Base-by-base conservation (phyloP, 2,113 vertebrate species). In the Plestiodon gilberti region DNA sequence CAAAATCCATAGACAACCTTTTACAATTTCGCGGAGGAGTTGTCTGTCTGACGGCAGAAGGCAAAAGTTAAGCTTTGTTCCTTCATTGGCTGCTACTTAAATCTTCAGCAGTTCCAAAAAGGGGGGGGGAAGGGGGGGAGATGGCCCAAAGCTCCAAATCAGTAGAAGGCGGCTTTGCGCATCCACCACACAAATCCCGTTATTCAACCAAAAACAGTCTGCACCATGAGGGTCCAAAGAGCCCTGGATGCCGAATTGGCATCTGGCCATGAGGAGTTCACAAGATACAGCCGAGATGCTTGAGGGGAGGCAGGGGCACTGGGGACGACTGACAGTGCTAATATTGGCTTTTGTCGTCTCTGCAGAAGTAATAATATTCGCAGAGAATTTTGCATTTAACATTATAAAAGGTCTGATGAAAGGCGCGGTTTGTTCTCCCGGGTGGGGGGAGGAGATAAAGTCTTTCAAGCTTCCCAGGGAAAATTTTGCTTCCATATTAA, bases 401-500 rank as follows among this genome's bases (percentile, higher is more conserved):
- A 85, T 89, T 89, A 94, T 92, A 91, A 93, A 95, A 91, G 86
- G 82, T 84, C 89, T 94, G 92, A 91, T 88, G 35, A 88, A 94
- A 86, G 92, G 82, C 87, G 80, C 57, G 90, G 93, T 95, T 95
- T 92, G 92, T 87, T 90, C 88, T 95, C 86, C 23, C 55, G n/a
- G 82, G 89, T 43, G 90, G 88, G 93, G 92, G 91, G 78, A 91
- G 13, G 5, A 55, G 74, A 85, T 85, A 92, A 92, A 93, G 91
- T 91, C 91, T 95, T 95, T 94, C 88, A 94, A 94, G 93, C 91
- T 90, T 83, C 89, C 93, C 14, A 2, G 86, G 87, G 85, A 89
- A 94, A 93, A 90, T 93, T 95, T 95, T 90, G 86, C 94, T 95
- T 92, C 92, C 90, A 89, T 85, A 90, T 94, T 92, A 92, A 92